phyloP scores from a whole-genome alignment of 92 coral and sea anemone genomes.

The Montipora capitata region DNA sequence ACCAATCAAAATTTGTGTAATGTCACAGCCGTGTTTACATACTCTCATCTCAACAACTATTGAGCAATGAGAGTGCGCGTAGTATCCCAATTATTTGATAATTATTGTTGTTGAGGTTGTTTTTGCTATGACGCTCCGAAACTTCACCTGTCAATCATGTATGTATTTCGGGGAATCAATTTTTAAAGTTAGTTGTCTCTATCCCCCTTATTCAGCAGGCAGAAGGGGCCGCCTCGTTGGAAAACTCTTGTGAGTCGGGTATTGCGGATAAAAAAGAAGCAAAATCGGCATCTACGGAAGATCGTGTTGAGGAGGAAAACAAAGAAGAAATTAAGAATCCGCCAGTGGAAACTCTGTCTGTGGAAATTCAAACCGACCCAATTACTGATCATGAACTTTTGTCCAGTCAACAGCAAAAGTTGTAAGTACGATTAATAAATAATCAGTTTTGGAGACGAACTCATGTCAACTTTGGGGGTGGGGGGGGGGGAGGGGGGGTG shows the following conservation, averaged over 20 bases:
- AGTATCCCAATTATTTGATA: too few relatives aligned
- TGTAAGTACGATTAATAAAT: conserved; percentile 42
- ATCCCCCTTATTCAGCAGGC: conserved; percentile 14
- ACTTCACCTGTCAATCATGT: background rate
- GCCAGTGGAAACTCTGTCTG: conserved; percentile 11
- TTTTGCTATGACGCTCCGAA: too few relatives aligned
- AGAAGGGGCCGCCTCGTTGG: conserved; percentile 17
- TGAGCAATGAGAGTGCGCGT: too few relatives aligned
- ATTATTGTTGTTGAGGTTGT: too few relatives aligned
- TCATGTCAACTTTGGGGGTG: too few relatives aligned
- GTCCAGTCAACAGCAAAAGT: conserved; percentile 74
- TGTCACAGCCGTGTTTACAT: too few relatives aligned
- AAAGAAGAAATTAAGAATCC: conserved; percentile 16
- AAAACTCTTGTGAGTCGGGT: background rate
- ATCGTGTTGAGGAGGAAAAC: background rate
- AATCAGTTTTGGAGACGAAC: too few relatives aligned
- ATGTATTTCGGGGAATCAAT: background rate
- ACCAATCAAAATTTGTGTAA: too few relatives aligned
- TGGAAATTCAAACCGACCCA: conserved; percentile 43
- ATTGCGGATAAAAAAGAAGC: background rate
- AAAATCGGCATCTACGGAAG: conserved; percentile 4
- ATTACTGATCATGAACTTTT: conserved; percentile 33
- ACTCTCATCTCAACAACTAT: too few relatives aligned
- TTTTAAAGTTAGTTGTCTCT: background rate
- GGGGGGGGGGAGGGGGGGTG: too few relatives aligned